A percentile compares a stretch with the other conserved stretches of the same genome.
phyloP scores from a whole-genome alignment of 37 sponge, comb jelly and placozoan species.

The Dysidea cf. avara region DNA sequence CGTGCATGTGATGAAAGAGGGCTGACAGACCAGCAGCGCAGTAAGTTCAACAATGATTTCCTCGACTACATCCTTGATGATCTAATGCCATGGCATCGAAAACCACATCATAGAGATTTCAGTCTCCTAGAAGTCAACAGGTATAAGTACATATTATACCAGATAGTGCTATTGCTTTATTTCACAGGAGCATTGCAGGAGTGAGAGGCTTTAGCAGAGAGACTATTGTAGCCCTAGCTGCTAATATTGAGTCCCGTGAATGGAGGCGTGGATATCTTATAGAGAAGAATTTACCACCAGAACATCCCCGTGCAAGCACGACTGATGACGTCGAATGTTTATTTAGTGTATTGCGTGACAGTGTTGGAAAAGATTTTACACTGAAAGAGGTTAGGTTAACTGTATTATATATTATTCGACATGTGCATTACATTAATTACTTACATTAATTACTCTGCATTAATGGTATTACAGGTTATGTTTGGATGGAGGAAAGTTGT shows the following conservation, averaged over 20 bases:
- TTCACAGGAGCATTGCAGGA: too few species aligned
- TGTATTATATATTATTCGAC: too few species aligned
- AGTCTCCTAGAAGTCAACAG: slow-evolving; percentile 36
- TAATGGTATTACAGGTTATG: too few species aligned
- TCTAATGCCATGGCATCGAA: slow-evolving; percentile 31
- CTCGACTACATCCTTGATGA: slow-evolving; percentile 13
- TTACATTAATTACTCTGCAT: too few species aligned
- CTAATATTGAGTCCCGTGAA: too few species aligned
- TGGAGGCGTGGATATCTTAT: neutral
- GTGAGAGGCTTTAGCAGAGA: slow-evolving; percentile 24
- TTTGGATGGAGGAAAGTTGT: too few species aligned
- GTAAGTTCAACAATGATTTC: slow-evolving; percentile 8
- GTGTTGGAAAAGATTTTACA: neutral
- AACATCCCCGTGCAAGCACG: neutral
- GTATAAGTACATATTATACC: neutral
- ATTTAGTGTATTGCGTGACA: slow-evolving; percentile 1
- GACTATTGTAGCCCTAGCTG: neutral
- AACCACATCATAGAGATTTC: slow-evolving; percentile 6
- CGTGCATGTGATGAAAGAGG: too few species aligned
- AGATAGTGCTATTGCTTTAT: neutral
- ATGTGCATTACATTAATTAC: too few species aligned
- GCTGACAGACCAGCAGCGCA: too few species aligned
- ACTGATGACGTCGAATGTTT: slow-evolving; percentile 14
- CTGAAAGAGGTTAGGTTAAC: too few species aligned
- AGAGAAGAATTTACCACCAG: neutral